phyloP scores from a whole-genome alignment of 2,888 invertebrate species.

The Mystacides longicornis region DNA sequence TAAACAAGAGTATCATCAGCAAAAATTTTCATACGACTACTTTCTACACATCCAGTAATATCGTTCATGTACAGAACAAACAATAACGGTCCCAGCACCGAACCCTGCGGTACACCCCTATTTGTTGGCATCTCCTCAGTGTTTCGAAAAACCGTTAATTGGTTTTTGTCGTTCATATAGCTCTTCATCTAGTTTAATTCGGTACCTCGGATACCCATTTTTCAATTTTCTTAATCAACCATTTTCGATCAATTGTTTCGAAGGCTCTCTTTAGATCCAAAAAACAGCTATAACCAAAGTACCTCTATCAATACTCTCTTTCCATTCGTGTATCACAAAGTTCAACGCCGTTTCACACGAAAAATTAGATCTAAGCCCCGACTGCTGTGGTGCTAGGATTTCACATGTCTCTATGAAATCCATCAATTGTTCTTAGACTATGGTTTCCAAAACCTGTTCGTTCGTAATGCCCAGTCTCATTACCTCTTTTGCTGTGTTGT shows the following conservation, averaged over 20 bases:
- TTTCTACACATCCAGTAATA: background rate
- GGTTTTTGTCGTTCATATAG: background rate
- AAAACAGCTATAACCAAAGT: background rate
- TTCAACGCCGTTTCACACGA: background rate
- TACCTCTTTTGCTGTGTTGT: too few species aligned
- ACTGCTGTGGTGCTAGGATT: background rate
- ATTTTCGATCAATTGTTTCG: background rate
- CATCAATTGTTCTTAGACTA: background rate
- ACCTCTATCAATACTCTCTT: background rate
- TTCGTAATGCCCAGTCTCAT: too few species aligned
- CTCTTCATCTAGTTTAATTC: background rate
- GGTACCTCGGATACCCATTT: background rate
- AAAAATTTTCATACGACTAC: background rate
- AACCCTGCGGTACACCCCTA: background rate
- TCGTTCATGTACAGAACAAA: background rate
- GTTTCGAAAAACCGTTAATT: background rate
- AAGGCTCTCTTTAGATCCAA: background rate
- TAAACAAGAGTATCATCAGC: background rate
- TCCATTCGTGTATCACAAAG: background rate
- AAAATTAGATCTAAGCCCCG: background rate
- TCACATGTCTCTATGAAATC: background rate
- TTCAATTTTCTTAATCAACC: background rate
- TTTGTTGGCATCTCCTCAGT: background rate
- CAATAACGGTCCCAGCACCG: background rate
- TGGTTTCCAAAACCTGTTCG: background rate